phyloP scores from a whole-genome alignment of 2,797 vertebrate genomes.

The Glossophaga mutica region DNA sequence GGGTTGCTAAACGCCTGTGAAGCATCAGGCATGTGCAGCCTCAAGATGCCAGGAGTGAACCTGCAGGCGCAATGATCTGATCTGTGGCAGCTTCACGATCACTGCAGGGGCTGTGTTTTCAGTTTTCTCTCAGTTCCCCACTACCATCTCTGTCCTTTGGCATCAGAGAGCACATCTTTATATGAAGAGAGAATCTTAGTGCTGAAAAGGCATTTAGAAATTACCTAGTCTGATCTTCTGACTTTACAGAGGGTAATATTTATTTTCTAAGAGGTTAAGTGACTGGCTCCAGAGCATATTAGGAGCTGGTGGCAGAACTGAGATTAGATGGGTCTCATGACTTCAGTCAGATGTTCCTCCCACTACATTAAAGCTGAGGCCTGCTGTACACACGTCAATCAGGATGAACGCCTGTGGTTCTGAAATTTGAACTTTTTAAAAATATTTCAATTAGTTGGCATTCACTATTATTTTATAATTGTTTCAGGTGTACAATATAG shows the following conservation, averaged over 20 bases:
- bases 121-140: neutral
- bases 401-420: neutral
- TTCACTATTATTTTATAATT: neutral
- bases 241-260: neutral
- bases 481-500: neutral
- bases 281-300: neutral
- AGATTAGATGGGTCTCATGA: neutral
- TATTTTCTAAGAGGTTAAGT: neutral
- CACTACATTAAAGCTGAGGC: neutral
- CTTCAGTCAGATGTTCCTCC: neutral
- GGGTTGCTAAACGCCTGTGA: conserved; percentile 5
- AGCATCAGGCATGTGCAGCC: neutral
- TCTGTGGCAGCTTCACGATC: neutral
- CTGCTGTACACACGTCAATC: neutral
- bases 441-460: neutral
- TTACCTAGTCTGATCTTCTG: neutral
- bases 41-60: neutral
- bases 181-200: neutral
- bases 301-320: neutral
- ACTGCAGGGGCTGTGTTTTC: neutral
- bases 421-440: neutral
- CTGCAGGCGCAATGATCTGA: neutral
- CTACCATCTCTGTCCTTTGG: neutral
- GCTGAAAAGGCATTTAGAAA: neutral
- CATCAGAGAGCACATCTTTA: neutral